phyloP scores from a whole-genome alignment of 2,888 invertebrate species.

The Laspeyria flexula region DNA sequence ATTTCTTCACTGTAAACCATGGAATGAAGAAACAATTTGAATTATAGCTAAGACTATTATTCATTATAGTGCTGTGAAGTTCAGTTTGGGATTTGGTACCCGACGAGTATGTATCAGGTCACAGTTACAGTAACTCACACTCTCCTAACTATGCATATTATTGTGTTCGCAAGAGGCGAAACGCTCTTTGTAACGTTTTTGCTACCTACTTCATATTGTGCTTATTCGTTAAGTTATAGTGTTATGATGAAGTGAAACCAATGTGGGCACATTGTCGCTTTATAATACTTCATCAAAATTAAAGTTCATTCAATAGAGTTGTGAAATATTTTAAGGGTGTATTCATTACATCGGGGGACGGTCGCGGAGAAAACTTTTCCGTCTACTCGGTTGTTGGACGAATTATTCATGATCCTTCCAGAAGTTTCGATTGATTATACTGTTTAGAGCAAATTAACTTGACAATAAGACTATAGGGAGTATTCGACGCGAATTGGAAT shows the following conservation, averaged over 20 bases:
- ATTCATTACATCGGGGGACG: constrained; percentile 48
- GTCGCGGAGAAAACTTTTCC: constrained; percentile 52
- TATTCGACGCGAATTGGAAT: constrained; percentile 1
- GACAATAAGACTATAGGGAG: constrained; percentile 23
- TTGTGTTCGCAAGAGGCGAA: too few species aligned
- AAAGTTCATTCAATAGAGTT: constrained; percentile 63
- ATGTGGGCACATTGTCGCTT: constrained; percentile 35
- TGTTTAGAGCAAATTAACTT: constrained; percentile 66
- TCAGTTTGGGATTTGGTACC: too few species aligned
- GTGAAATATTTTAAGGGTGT: constrained; percentile 56
- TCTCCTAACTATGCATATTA: too few species aligned
- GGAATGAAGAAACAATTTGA: too few species aligned
- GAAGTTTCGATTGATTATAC: constrained; percentile 72
- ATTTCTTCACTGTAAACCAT: too few species aligned
- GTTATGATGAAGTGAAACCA: constrained; percentile 32
- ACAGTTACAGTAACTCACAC: too few species aligned
- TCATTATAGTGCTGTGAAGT: too few species aligned
- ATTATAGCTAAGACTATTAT: too few species aligned
- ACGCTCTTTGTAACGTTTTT: too few species aligned
- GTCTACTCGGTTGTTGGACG: constrained; percentile 54
- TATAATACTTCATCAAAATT: constrained; percentile 60
- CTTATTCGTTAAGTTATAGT: too few species aligned
- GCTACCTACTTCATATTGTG: too few species aligned
- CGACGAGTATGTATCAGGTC: too few species aligned
- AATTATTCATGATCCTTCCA: constrained; percentile 74